Base-by-base conservation (phyloP, 2,888 invertebrate genomes). In the Plebejus argus region DNA sequence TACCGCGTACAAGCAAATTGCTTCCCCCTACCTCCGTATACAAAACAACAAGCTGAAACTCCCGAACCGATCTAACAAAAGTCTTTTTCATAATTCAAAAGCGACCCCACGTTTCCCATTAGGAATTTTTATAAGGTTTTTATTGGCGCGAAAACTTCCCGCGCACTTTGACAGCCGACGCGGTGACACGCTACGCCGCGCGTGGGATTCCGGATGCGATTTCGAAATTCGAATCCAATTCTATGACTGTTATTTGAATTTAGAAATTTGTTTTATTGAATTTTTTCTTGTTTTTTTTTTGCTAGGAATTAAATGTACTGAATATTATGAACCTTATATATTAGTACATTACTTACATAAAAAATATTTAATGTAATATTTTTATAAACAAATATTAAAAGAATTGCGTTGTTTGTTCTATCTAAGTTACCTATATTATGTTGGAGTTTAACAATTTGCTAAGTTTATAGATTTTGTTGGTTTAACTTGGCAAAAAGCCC, bases 51-150 rank as follows among this genome's bases (percentile, higher is more conserved):
- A 89, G 86, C 86, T 81, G 81, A 82, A 91, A 92, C 81, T 80
- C 80, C 15, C 8, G 20, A 66, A 66, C 15, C 28, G 28, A 66
- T 66, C 66, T 33, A 66, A 66, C 66, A 66, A 66, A 66, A 66
- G 66, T 66, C 92, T 91, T 93, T 45, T 94, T 93, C 93, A 94
- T 93, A 93, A 94, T 93, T 93, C 93, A 93, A 90, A 91, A 93
- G 92, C 92, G 92, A 91, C 84, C 86, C 91, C 92, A 93, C 93
- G 93, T 94, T 93, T 93, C 92, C 92, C 87, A 93, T 94, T 93
- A 92, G 86, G 89, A 92, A 92, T 93, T 93, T 45, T 93, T 93
- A 92, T 92, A 91, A 92, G 90, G 92, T 93, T 93, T 93, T 93
- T 93, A 93, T 91, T 90, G 89, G 88, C 87, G 88, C 88, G 84